Evolutionary conservation across 2,113 vertebrate species (phyloP).

Genomic region (Meleagris gallopavo): DNA sequence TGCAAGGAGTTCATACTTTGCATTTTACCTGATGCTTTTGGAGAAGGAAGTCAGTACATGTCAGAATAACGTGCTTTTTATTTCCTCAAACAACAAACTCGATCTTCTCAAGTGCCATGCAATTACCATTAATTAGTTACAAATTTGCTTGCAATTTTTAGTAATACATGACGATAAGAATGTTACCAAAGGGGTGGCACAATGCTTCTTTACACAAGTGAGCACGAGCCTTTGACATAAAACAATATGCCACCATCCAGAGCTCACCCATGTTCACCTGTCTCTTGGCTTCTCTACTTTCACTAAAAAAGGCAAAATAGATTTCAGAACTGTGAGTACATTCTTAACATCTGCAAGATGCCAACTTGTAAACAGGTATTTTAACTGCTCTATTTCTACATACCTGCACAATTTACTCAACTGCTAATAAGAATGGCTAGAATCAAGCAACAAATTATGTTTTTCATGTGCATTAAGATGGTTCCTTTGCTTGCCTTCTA

Average conservation of each 20-base stretch:
- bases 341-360: background rate
- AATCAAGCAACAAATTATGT: background rate
- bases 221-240: background rate
- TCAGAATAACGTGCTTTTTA: background rate
- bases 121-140: background rate
- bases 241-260: background rate
- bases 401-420: background rate
- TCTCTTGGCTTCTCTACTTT: background rate
- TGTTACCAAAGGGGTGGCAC: accelerated
- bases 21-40: background rate
- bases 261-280: background rate
- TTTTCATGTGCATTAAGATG: background rate
- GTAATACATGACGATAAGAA: background rate
- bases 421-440: background rate
- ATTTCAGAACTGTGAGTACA: background rate
- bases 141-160: background rate
- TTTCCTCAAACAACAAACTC: background rate
- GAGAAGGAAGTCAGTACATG: background rate
- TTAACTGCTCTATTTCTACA: background rate
- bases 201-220: background rate
- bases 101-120: background rate
- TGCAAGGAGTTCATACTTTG: background rate
- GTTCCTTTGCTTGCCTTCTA: slow-evolving; percentile 6
- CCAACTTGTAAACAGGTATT: background rate
- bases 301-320: background rate